Conservation (phyloP, 37 sponge, comb jelly and placozoan species). For the Chondrosia reniformis region DNA sequence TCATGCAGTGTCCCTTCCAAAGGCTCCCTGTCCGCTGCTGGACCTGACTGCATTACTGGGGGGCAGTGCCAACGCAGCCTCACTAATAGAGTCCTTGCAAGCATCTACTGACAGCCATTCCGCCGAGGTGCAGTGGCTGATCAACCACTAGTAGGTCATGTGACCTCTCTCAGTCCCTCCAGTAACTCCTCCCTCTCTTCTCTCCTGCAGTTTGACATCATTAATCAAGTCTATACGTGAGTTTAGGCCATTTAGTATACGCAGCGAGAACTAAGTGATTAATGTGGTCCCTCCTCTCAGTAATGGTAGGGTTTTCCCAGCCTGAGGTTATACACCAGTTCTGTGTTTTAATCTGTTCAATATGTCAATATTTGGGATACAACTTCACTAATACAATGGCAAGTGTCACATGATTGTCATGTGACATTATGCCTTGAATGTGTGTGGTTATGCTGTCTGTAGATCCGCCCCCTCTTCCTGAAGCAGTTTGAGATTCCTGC, state of each 20-base stretch:
- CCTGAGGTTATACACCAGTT: conserved; percentile 62
- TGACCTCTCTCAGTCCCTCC: not conserved
- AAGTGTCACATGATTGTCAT: not conserved
- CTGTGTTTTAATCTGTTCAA: conserved; percentile 38
- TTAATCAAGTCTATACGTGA: conserved; percentile 36
- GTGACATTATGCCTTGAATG: not conserved
- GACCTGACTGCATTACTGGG: conserved; percentile 78
- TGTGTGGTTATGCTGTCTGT: not conserved
- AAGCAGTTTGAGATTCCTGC: conserved; percentile 36
- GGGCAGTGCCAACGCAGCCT: conserved; percentile 1
- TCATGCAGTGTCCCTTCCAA: conserved; percentile 45
- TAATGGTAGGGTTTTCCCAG: conserved; percentile 57
- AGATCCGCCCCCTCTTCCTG: conserved; percentile 69
- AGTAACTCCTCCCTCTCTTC: not conserved
- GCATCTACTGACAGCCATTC: conserved; percentile 5
- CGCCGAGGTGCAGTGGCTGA: no score
- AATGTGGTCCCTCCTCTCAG: conserved; percentile 12
- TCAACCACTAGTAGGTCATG: no score
- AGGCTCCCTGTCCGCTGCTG: conserved; percentile 50
- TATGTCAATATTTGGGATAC: conserved; percentile 65
- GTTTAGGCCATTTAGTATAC: not conserved
- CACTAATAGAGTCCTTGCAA: conserved; percentile 46
- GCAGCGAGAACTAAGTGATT: not conserved
- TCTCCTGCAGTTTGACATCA: conserved; percentile 10
- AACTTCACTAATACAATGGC: conserved; percentile 54